phyloP scores from a whole-genome alignment of 2,797 vertebrate genomes.

The Halcyon badia region DNA sequence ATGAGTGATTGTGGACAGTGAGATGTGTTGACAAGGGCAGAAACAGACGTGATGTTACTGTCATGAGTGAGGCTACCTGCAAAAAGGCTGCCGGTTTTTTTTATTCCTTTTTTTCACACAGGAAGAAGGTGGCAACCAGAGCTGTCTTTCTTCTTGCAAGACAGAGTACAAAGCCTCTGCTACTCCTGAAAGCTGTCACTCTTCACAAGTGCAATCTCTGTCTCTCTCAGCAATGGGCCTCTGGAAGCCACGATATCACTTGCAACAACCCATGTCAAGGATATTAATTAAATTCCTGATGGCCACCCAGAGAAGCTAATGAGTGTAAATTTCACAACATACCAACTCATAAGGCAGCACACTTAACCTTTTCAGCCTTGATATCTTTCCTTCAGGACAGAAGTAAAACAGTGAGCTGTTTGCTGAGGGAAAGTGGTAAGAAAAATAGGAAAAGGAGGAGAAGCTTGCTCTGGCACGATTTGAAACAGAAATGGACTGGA shows the following conservation, averaged over 20 bases:
- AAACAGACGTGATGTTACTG: slow-evolving; percentile 85
- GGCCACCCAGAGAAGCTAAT: slow-evolving; percentile 61
- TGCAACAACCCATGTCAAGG: slow-evolving; percentile 27
- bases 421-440: background rate
- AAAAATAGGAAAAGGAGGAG: background rate
- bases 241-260: slow-evolving; percentile 34
- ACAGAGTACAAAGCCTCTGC: slow-evolving; percentile 62
- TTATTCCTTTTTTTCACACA: slow-evolving; percentile 50
- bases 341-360: slow-evolving; percentile 39
- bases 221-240: slow-evolving; percentile 73
- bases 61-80: slow-evolving; percentile 80
- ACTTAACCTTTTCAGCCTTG: slow-evolving; percentile 4
- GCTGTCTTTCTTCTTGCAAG: slow-evolving; percentile 70
- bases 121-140: slow-evolving; percentile 71
- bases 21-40: slow-evolving; percentile 92
- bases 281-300: slow-evolving; percentile 69
- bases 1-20: slow-evolving; percentile 93
- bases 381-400: slow-evolving; percentile 16
- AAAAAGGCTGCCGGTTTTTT: slow-evolving; percentile 49
- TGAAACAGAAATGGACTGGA: background rate
- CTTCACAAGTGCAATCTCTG: slow-evolving; percentile 54
- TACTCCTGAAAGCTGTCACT: slow-evolving; percentile 64
- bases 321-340: slow-evolving; percentile 57
- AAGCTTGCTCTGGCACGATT: background rate
- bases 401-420: background rate